Conservation (phyloP, 2,888 invertebrate species). For the Drosophila falleni region DNA sequence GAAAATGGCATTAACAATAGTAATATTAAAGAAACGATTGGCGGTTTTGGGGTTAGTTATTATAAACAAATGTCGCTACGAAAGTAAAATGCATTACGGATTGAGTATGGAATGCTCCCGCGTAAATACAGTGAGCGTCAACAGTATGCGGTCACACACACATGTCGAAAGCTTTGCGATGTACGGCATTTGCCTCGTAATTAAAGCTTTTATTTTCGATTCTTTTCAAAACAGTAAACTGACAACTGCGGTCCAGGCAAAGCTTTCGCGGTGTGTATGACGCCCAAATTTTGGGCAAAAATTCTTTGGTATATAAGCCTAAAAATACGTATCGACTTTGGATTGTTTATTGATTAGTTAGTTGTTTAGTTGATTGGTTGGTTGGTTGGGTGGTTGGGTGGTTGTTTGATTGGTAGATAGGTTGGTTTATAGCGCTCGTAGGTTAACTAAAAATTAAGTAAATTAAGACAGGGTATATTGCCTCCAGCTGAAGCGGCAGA, state of each 20-base stretch:
- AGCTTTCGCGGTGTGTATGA: constrained; percentile 69
- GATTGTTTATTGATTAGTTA: constrained; percentile 72
- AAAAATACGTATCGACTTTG: constrained; percentile 86
- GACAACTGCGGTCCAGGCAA: constrained; percentile 63
- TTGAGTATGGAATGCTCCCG: constrained; percentile 30
- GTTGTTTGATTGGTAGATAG: constrained; percentile 21
- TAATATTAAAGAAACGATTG: constrained; percentile 43
- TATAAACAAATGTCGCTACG: constrained; percentile 57
- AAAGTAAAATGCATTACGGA: constrained; percentile 64
- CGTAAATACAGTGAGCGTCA: constrained; percentile 41
- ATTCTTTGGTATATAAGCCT: constrained; percentile 81
- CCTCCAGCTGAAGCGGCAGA: constrained; percentile 25
- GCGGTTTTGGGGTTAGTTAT: constrained; percentile 41
- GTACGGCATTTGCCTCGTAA: constrained; percentile 52
- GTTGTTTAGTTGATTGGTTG: constrained; percentile 9
- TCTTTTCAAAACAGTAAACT: constrained; percentile 4
- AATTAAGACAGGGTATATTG: constrained; percentile 30
- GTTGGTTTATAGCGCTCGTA: constrained; percentile 49
- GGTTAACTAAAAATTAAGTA: constrained; percentile 57
- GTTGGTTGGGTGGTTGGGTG: constrained; percentile 26
- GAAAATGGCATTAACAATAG: constrained; percentile 67
- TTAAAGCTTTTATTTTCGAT: constrained; percentile 32
- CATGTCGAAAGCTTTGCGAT: constrained; percentile 74
- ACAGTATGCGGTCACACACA: constrained; percentile 37
- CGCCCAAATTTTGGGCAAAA: constrained; percentile 27